Base-by-base conservation (phyloP, 1,140 invertebrate species). In the Drosophila navojoa region DNA sequence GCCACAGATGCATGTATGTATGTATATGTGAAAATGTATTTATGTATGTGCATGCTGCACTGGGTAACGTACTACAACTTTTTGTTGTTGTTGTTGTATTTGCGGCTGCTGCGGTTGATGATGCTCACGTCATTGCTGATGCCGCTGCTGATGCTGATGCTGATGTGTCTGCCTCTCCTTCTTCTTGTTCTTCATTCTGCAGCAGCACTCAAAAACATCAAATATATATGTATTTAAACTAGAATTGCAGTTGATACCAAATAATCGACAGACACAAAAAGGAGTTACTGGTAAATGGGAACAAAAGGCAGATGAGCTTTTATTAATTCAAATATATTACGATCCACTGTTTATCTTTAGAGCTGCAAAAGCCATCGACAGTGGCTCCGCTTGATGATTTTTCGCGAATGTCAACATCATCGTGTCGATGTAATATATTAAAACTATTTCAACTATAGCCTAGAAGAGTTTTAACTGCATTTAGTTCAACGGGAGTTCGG, bases 1-100 rank as follows among this genome's bases (percentile, higher is more conserved):
- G 52, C 57, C 53, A 52, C 25, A 52, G 44, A 58, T 22, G 11
- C 25, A 66, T 38, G 44, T 7, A 49, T 38, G 25, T 50, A 61
- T 47, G 35, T 19, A 49, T 7, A 2, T 22, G 47, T 32, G 10
- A 0, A 32, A 9, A 6, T 32, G 53, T 32, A 9, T 16, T 59
- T 47, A 16, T 16, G 40, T 38, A 16, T 50, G 54, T 32, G 32
- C 35, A 58, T 32, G 55, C 47, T 73, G 71, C 64, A 62, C 11
- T 70, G 72, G 72, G 52, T 71, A 67, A 70, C 59, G 72, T 75
- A 71, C 67, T 62, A 59, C 45, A 70, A 69, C 47, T 67, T 72
- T 62, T 59, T 68, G 55, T 57, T 19, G 19, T 16, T 10, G 58
- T 22, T 58, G 52, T 10, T 69, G 57, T 29, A 42, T 50, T n/a